Evolutionary conservation across 2,797 vertebrate species (phyloP).

Genomic region (Pagetopsis macropterus): DNA sequence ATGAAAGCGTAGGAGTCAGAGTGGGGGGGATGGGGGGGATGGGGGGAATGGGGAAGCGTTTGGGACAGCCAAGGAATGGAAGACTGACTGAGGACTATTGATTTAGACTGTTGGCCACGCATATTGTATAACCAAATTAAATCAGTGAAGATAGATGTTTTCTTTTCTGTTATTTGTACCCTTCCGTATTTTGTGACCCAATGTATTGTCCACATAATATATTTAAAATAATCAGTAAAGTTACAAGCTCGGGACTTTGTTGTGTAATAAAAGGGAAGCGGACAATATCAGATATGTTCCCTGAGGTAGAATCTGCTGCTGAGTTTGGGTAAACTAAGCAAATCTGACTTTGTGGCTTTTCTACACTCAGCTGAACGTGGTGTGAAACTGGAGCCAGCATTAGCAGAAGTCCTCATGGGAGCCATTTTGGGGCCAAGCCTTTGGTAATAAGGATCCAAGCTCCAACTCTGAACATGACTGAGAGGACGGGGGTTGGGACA

Average conservation of each 20-base stretch:
- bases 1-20: conserved; percentile 68
- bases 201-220: not conserved
- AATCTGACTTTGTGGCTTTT: conserved; percentile 33
- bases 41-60: conserved; percentile 41
- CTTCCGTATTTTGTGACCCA: not conserved
- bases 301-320: conserved; percentile 12
- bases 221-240: not conserved
- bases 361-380: conserved; percentile 42
- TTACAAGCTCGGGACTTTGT: not conserved
- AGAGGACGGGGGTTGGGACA: conserved; percentile 10
- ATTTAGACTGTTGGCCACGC: conserved; percentile 45
- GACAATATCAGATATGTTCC: conserved; percentile 1
- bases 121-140: conserved; percentile 37
- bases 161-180: conserved; percentile 9
- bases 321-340: conserved; percentile 10
- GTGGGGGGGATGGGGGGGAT: conserved; percentile 27
- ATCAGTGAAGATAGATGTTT: conserved; percentile 36
- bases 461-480: conserved; percentile 34
- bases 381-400: conserved; percentile 55
- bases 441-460: conserved; percentile 51
- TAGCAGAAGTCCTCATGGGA: conserved; percentile 52
- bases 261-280: conserved; percentile 4
- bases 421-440: conserved; percentile 58
- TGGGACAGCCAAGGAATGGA: conserved; percentile 37
- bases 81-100: conserved; percentile 52